These are phyloP conservation scores for Athene cunicularia DNA, from an alignment of 2,113 vertebrate species.

Conservation along the genomic window DNA sequence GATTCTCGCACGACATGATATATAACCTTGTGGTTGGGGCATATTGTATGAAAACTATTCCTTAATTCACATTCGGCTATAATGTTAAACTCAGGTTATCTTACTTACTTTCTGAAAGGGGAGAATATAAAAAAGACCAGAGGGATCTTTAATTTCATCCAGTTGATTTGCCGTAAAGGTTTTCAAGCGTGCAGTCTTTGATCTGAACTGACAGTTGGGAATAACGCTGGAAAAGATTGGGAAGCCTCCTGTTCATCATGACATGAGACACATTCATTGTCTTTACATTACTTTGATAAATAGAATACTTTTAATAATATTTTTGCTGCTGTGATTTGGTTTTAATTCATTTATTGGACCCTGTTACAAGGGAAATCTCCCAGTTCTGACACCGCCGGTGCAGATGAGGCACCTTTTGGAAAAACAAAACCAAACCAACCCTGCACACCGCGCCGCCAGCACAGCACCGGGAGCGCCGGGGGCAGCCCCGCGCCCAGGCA, in stretches of 20 bases:
- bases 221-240: conserved; percentile 83
- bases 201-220: conserved; percentile 97
- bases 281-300: not conserved
- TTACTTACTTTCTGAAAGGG: conserved; percentile 93
- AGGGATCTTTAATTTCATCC: conserved; percentile 98
- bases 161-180: conserved; percentile 97
- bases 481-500: not conserved
- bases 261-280: not conserved
- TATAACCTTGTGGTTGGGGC: accelerated
- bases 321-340: not conserved
- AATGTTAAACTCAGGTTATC: not conserved
- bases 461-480: not conserved
- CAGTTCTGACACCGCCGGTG: no score
- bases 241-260: not conserved
- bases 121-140: conserved; percentile 96
- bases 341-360: accelerated
- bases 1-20: not conserved
- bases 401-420: accelerated
- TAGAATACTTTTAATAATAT: accelerated
- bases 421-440: accelerated
- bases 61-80: not conserved
- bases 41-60: not conserved
- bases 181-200: conserved; percentile 95
- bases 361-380: not conserved
- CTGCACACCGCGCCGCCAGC: not conserved